Evolutionary conservation across 2,797 vertebrate species (phyloP), one percentile per base, ranked within the genome.

Genomic region (Cryptoblepharus egeriae): DNA sequence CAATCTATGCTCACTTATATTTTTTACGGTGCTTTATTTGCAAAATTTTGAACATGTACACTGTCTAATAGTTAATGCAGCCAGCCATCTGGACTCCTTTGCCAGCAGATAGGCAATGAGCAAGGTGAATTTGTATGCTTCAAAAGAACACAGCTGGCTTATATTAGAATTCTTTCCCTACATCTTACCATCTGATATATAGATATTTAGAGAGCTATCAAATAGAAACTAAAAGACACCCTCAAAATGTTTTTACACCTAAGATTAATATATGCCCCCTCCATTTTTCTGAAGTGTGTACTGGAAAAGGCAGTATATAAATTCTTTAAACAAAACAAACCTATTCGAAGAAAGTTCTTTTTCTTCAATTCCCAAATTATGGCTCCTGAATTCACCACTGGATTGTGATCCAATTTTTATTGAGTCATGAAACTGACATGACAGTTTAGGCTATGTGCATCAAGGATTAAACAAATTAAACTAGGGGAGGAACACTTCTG

Each of bases 1-100:
- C 86, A 89, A 30, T 1, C 65, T 85, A 88, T 45, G 58, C 85
- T 91, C 68, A 84, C 45, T 86, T 83, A 52, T 91, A 87, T 83
- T 70, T 57, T 55, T 0, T 85, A 77, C 37, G 73, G 45, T 76
- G 79, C 35, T 58, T 85, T 85, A 77, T 71, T 71, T 81, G 30
- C 2, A 73, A 85, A 89, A 81, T 13, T 39, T 77, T 75, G 77
- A 63, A 77, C 80, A 80, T 26, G 71, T 67, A 78, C 87, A 88
- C 74, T 77, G 76, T 76, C 68, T 84, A 80, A 81, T 32, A 55
- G 81, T 35, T 86, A 82, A 4, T 24, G 70, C 35, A 83, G 28
- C 72, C 35, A 83, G 28, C 72, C 65, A 86, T 49, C 63, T 81
- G 70, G 89, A 90, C 67, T 70, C 39, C 85, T 0, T 58, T 83